Conservation (phyloP, 2,797 vertebrate species). For the Limosa lapponica region DNA sequence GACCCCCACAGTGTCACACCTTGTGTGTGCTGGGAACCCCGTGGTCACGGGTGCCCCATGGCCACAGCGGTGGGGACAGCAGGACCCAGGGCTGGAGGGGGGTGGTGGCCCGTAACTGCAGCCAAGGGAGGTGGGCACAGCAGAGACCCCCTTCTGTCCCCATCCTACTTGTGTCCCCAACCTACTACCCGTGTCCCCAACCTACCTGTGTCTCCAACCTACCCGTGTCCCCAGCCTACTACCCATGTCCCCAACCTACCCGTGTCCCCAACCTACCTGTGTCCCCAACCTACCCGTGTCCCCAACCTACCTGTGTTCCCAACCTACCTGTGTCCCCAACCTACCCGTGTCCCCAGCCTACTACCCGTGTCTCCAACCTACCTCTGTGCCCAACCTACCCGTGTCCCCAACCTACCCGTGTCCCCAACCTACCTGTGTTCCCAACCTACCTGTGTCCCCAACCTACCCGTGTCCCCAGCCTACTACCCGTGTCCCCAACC, state of each 20-base stretch:
- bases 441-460: background rate
- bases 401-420: no score
- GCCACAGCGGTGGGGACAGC: background rate
- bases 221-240: background rate
- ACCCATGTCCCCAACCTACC: background rate
- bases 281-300: background rate
- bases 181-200: background rate
- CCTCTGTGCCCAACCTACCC: no score
- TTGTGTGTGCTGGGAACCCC: no score
- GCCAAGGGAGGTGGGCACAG: background rate
- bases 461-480: background rate
- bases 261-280: conserved; percentile 14
- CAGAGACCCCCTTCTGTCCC: background rate
- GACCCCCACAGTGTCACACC: background rate
- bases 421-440: no score
- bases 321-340: no score
- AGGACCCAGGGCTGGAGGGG: background rate
- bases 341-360: background rate
- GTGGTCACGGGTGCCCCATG: accelerated
- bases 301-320: background rate
- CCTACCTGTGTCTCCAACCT: background rate
- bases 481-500: background rate
- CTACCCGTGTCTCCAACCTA: no score
- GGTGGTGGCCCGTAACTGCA: background rate
- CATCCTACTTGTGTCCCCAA: no score